Evolutionary conservation across 1,140 invertebrate species (phyloP), one percentile per base, ranked within the genome.

Genomic region (Drosophila mayri): DNA sequence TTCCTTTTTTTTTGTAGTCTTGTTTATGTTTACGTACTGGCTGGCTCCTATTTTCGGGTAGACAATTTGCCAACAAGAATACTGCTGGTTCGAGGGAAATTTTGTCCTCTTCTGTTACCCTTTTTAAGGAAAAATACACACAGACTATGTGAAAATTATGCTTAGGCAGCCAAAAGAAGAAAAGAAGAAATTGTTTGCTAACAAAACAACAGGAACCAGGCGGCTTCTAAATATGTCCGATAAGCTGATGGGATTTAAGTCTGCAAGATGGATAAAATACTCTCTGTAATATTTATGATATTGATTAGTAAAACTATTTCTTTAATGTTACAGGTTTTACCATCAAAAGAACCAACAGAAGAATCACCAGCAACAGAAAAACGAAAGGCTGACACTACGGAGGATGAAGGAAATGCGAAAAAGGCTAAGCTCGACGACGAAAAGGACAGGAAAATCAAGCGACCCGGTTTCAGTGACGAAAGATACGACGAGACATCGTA

Each of bases 401-500:
- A 66, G 3, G 54, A 59, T 14, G 25, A 50, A 38, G n/a, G 9
- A 5, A 49, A 68, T 38, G 7, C 38, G 0, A 86, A 86, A 47
- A 86, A 98, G 96, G 97, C 97, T 10, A 98, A 98, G 94, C 94
- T 98, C 84, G 97, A 98, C 94, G 97, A 98, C 94, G 98, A 97
- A 76, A 98, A 98, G 94, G 97, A 97, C 43, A 92, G 98, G 78
- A 98, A 98, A 94, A 97, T 97, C 37, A 98, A 97, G 93, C 95
- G 97, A 92, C 97, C 97, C 2, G 97, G 97, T 59, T 98, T 98
- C 93, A 98, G 96, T 28, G 97, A 98, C 91, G 97, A 98, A 82
- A 94, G 97, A 77, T 98, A 98, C 94, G 97, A 98, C 93, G 97
- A 98, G 94, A 98, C 98, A 28, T 98, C 97, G 25, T 99, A 99